Evolutionary conservation across 2,797 vertebrate species (phyloP).

Genomic region (Pogoniulus pusillus): DNA sequence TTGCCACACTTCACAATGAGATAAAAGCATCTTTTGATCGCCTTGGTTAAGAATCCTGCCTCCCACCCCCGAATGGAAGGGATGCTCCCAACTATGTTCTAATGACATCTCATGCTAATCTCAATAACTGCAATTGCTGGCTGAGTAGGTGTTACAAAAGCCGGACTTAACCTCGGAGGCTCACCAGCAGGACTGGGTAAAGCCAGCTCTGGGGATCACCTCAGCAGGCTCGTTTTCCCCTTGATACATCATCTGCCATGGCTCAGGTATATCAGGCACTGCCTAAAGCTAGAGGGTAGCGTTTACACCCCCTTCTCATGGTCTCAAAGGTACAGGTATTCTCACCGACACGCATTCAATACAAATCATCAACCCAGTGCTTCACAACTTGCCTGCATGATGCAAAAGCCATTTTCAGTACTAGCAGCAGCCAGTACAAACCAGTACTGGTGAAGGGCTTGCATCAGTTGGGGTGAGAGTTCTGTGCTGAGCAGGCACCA

Average conservation of each 20-base stretch:
- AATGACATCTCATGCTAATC: not conserved
- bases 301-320: not conserved
- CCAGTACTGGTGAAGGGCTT: not conserved
- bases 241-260: not conserved
- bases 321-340: not conserved
- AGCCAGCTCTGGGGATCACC: not conserved
- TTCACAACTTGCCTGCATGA: not conserved
- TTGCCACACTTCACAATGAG: not conserved
- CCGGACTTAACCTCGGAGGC: not conserved
- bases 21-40: not conserved
- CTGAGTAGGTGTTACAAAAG: not conserved
- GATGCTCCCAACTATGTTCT: not conserved
- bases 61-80: not conserved
- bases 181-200: not conserved
- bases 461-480: not conserved
- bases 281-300: not conserved
- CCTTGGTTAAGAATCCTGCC: not conserved
- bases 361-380: not conserved
- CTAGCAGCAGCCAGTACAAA: not conserved
- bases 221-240: not conserved
- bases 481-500: not conserved
- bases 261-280: not conserved
- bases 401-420: not conserved
- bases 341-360: rapidly evolving
- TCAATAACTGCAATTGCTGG: not conserved